Evolutionary conservation across 2,113 vertebrate species (phyloP), one percentile per base, ranked within the genome.

Genomic region (Protomyctophum bolini): DNA sequence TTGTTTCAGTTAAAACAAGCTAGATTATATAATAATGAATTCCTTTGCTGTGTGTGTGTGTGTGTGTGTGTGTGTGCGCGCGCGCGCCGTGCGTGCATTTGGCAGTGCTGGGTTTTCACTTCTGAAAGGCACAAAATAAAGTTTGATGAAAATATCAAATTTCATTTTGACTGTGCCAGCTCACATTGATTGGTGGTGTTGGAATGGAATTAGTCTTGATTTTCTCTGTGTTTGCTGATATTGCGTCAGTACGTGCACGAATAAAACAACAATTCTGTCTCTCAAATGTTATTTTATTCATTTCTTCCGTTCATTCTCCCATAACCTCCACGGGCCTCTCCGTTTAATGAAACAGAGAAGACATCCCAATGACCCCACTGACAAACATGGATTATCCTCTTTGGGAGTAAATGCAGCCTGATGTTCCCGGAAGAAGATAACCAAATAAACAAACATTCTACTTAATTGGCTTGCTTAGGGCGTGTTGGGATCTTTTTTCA

Each of bases 351-450:
- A 66, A 76, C 63, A 72, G 63, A 61, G 28, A 62, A 76, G 58
- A 75, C 62, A 56, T 85, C 75, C 75, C 66, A 63, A 59, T 78
- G 33, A 41, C 33, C 72, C 54, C 28, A 48, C 79, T 72, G 77
- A 84, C 80, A 81, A 82, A 82, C 64, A 82, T 75, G 57, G 63
- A 85, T 80, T 64, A 72, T 61, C 64, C 11, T 49, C 73, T 75
- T 75, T 14, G 29, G 73, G 62, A 78, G 78, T 75, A 81, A 57
- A 77, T 64, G 51, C 69, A 80, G 63, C 61, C 58, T 41, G 62
- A 45, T 66, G 72, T 70, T 65, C 21, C 51, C 21, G 57, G 71
- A 63, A 67, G 72, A 72, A 67, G 72, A 72, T 85, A 76, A 79
- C 74, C 73, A 64, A 52, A 67, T 80, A 81, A 52, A 73, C 68